Base-by-base conservation (phyloP, 2,888 invertebrate genomes). In the Macrophya annulata region DNA sequence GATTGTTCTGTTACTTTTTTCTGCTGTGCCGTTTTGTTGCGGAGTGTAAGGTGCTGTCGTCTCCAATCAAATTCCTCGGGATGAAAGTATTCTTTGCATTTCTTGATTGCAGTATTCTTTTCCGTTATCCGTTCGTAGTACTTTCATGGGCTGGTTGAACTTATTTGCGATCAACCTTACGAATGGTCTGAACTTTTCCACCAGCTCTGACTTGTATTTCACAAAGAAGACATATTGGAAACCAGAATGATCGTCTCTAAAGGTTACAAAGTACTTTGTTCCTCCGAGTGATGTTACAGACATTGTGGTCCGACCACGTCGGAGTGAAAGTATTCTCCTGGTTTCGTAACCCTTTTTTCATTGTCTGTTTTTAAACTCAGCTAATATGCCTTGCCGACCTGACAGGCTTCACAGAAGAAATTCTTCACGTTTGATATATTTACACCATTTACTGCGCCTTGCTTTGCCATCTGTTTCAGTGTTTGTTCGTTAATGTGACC, bases 361-460 rank as follows among this genome's bases (percentile, higher is more conserved):
- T 45, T n/a, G 10, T 43, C 43, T 72, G 12, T 48, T 55, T 77
- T 77, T 25, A 77, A 77, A 12, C 12, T 10, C 4, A 51, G 9
- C 85, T 86, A 84, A 86, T 87, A 87, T 45, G 87, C 84, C 85
- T 88, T 88, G 59, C 88, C 87, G 21, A 87, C 81, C 48, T 86
- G 85, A 84, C 88, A 88, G 21, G 85, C 79, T 65, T 86, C 88
- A 87, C 88, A 88, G 62, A 87, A 84, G 76, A 88, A 51, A 0
- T 77, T 55, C 5, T 5, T 12, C 5, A 51, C 9, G 8, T 77
- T 55, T 6, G 55, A 3, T 51, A 55, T 0, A 4, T 77, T 51
- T 4, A 51, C 55, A 51, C 77, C 77, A 37, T 55, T 25, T 4
- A 55, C 55, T 17, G 55, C 15, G 1, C 51, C 51, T 77, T 77